Evolutionary conservation across 2,888 invertebrate species (phyloP).

Genomic region (Amblyjoppa fuscipennis): DNA sequence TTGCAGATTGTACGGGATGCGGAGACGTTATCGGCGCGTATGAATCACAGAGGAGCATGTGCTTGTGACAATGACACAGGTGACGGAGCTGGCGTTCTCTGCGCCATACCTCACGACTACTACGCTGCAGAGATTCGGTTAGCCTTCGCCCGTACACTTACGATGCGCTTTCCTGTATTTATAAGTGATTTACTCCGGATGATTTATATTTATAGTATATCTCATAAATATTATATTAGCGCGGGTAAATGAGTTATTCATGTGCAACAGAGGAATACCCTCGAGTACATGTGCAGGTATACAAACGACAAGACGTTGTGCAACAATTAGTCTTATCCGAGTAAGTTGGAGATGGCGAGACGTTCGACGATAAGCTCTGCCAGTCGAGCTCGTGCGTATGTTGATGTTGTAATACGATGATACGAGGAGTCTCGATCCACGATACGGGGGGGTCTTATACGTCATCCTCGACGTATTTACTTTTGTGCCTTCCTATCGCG

Average conservation of each 20-base stretch:
- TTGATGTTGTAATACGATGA: slow-evolving; percentile 17
- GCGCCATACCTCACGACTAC: slow-evolving; percentile 98
- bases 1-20: slow-evolving; percentile 97
- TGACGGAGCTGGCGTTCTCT: slow-evolving; percentile 98
- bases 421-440: slow-evolving; percentile 27
- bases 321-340: slow-evolving; percentile 45
- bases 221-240: slow-evolving; percentile 50
- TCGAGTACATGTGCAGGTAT: neutral
- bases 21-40: slow-evolving; percentile 96
- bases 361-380: slow-evolving; percentile 57
- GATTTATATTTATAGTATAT: neutral
- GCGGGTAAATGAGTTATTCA: neutral
- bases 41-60: slow-evolving; percentile 99
- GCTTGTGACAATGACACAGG: slow-evolving; percentile 99
- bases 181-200: neutral
- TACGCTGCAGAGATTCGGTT: slow-evolving; percentile 95
- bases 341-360: slow-evolving; percentile 49
- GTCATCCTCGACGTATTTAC: slow-evolving; percentile 43
- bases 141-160: slow-evolving; percentile 69
- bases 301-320: slow-evolving; percentile 5
- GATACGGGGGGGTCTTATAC: slow-evolving; percentile 59
- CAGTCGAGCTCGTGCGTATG: neutral
- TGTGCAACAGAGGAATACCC: neutral
- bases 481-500: slow-evolving; percentile 44
- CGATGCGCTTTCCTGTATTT: neutral